phyloP scores from a whole-genome alignment of 2,797 vertebrate genomes.

The Gobionotothen gibberifrons region DNA sequence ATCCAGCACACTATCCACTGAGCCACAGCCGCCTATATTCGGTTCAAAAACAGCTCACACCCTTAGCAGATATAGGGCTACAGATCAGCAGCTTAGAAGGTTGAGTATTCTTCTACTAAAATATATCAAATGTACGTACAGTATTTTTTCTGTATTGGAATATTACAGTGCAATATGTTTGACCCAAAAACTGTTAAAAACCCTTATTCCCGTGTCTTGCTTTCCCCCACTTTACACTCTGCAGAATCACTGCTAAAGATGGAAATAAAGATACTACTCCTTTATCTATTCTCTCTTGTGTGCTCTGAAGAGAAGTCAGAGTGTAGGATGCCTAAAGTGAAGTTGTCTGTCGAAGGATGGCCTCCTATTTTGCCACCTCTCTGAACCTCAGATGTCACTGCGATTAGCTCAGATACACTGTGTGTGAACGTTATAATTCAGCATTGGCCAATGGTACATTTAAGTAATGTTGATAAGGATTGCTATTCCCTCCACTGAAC shows the following conservation, averaged over 20 bases:
- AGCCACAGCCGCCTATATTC: no score
- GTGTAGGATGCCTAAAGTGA: conserved; percentile 9
- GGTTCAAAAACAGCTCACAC: not conserved
- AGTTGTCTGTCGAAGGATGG: conserved; percentile 4
- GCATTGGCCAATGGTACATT: not conserved
- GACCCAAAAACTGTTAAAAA: not conserved
- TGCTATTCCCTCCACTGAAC: not conserved
- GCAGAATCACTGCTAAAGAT: not conserved
- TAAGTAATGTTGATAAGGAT: not conserved
- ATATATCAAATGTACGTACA: not conserved
- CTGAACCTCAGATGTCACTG: not conserved
- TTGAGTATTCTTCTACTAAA: no score
- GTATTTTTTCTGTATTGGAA: not conserved
- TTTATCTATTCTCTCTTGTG: conserved; percentile 1
- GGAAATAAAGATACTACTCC: not conserved
- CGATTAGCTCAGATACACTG: not conserved
- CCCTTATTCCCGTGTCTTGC: not conserved
- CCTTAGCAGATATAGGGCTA: not conserved
- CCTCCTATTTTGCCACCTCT: not conserved
- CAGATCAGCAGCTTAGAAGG: no score
- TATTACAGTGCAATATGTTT: not conserved
- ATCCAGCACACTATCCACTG: no score
- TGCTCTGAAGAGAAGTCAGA: conserved; percentile 8
- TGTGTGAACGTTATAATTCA: not conserved
- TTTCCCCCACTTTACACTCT: not conserved